These are phyloP conservation scores for Cassiopea xamachana DNA, from an alignment of 30 jellyfish, hydroid and myxozoan species.

Conservation along the genomic window DNA sequence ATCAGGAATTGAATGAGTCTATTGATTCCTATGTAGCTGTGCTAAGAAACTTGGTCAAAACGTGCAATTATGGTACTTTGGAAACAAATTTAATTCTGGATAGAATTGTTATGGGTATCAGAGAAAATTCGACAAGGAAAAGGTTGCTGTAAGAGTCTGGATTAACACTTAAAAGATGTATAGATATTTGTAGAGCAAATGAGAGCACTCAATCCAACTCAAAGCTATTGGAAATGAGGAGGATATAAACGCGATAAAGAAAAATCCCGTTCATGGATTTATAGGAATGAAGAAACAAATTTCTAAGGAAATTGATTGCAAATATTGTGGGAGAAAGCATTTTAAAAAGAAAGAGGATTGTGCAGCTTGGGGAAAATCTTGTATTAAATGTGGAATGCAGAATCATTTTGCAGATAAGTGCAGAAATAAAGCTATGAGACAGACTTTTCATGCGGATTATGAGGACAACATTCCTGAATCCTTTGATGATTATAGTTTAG, in stretches of 20 bases:
- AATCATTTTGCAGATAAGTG: constrained; percentile 11
- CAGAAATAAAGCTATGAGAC: constrained; percentile 12
- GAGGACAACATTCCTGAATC: constrained; percentile 25
- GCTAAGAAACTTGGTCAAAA: constrained; percentile 25
- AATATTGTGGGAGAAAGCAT: constrained; percentile 5
- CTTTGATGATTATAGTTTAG: constrained; percentile 2
- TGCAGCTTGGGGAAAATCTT: constrained; percentile 33
- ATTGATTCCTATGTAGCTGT: constrained; percentile 24
- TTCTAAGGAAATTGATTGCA: constrained; percentile 19
- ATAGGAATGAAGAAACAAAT: constrained; percentile 6
- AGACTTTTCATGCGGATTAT: constrained; percentile 20
- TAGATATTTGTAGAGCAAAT: constrained; percentile 6
- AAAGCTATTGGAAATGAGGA: constrained; percentile 11
- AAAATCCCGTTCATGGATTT: constrained; percentile 14
- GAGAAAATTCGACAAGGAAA: constrained; percentile 19
- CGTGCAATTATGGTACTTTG: constrained; percentile 22
- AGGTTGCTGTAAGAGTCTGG: constrained; percentile 24
- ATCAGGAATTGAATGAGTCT: constrained; percentile 30
- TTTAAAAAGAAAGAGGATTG: constrained; percentile 1
- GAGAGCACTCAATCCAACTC: constrained; percentile 8
- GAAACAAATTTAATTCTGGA: constrained; percentile 13
- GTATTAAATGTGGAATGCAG: constrained; percentile 14
- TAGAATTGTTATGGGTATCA: constrained; percentile 30
- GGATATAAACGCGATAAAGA: constrained; percentile 1
- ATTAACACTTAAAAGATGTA: constrained; percentile 27